These are phyloP conservation scores for Petrocephalus microphthalmus DNA, from an alignment of 2,113 vertebrate species.

Conservation along the genomic window DNA sequence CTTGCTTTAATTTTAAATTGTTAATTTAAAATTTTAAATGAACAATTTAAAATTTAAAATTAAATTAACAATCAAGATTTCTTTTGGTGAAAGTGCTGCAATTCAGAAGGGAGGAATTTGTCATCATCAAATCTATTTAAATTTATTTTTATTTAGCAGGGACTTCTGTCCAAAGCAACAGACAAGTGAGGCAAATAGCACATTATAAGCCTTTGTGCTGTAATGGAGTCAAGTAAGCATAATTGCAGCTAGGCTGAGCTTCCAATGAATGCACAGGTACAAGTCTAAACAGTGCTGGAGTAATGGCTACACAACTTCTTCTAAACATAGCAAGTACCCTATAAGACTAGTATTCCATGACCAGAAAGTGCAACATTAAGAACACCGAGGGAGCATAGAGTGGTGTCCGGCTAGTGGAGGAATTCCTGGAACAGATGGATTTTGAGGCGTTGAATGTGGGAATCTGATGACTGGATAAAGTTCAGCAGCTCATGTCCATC, in stretches of 20 bases:
- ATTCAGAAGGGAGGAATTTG: neutral
- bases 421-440: neutral
- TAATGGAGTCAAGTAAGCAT: neutral
- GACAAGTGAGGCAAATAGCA: neutral
- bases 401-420: neutral
- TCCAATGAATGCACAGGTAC: neutral
- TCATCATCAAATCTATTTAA: neutral
- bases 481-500: neutral
- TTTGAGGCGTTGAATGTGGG: neutral
- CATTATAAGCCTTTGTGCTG: neutral
- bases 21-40: too few relatives aligned
- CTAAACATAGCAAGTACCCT: neutral
- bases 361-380: neutral
- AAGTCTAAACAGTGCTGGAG: neutral
- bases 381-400: neutral
- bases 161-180: neutral
- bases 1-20: neutral
- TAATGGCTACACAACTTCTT: neutral
- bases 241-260: neutral
- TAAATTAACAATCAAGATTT: too few relatives aligned
- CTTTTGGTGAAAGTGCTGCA: neutral
- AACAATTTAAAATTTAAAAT: too few relatives aligned
- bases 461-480: neutral
- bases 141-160: neutral
- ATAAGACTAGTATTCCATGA: neutral